Base-by-base conservation (phyloP, 2,888 invertebrate species). In the Meloe dianella region DNA sequence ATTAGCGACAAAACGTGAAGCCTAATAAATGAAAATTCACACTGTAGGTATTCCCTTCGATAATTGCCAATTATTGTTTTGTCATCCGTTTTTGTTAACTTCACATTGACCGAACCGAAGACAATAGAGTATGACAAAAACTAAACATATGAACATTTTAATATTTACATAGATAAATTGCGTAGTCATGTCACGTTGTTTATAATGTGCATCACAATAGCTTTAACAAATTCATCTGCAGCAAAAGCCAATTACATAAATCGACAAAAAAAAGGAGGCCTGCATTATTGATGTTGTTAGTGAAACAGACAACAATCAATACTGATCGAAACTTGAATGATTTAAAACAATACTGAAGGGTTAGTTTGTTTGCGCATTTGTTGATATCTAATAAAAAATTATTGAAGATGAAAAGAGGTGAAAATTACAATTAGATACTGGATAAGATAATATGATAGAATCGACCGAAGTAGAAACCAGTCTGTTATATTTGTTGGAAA, bases 371-470 rank as follows among this genome's bases (percentile, higher is more conserved):
- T 35, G 35, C 14, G 17, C 17, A 41, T 17, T 41, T 17, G 17
- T 41, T 41, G 41, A 58, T 17, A 32, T 35, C 65, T 47, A 65
- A 57, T 17, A 67, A 65, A 63, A 64, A 63, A 60, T 57, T 24
- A 66, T 61, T 41, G 41, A 41, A 41, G 6, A 41, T 41, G n/a
- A 17, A 32, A 32, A 32, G 3, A 38, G 35, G n/a, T 58, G 66
- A 65, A 69, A 72, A 69, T 66, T 65, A 77, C 74, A 77, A 77
- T 78, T 77, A 77, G 75, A 74, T 71, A 69, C 75, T 77, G 77
- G 77, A 77, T 77, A 77, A 74, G 74, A 73, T 69, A 69, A 62
- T 65, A 67, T 2, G 4, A 58, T 65, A 63, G 57, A 73, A 71
- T 70, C 60, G 74, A 59, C 64, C 74, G 64, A 64, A 60, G 64